These are phyloP conservation scores for Halictus quadricinctus DNA, from an alignment of 2,888 invertebrate genomes.

Conservation along the genomic window DNA sequence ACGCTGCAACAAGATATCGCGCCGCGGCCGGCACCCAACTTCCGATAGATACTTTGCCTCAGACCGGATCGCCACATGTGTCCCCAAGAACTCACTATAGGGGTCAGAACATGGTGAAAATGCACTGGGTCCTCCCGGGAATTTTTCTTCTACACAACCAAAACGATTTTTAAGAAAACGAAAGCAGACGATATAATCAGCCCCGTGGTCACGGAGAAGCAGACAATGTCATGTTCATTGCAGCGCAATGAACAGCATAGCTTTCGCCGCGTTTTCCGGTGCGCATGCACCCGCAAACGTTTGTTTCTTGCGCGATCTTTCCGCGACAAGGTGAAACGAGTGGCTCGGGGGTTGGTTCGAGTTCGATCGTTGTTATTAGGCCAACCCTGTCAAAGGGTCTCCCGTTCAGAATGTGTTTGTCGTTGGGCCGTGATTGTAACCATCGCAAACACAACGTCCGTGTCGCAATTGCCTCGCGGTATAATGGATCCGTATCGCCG, in stretches of 20 bases:
- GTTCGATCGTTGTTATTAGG: slow-evolving; percentile 59
- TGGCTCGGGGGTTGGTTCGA: slow-evolving; percentile 34
- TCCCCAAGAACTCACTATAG: background rate
- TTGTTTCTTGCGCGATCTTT: slow-evolving; percentile 57
- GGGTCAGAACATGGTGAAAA: background rate
- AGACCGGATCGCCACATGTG: background rate
- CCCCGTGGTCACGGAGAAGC: slow-evolving; percentile 28
- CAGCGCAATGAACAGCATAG: slow-evolving; percentile 61
- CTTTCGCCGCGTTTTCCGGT: slow-evolving; percentile 27
- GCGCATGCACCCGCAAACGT: slow-evolving; percentile 44
- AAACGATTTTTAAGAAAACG: background rate
- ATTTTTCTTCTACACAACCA: background rate
- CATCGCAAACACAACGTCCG: background rate
- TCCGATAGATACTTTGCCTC: slow-evolving; percentile 26
- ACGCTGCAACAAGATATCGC: slow-evolving; percentile 29
- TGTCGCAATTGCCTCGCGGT: background rate
- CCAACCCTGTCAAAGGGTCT: slow-evolving; percentile 40
- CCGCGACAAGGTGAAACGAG: slow-evolving; percentile 59
- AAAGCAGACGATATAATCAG: background rate
- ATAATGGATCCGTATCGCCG: background rate
- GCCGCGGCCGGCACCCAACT: background rate
- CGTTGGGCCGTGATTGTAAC: slow-evolving; percentile 27
- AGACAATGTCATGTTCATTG: too few relatives aligned
- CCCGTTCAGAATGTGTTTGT: slow-evolving; percentile 35
- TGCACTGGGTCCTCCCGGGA: background rate